Base-by-base conservation (phyloP, 2,888 invertebrate genomes). In the Cerceris rybyensis region DNA sequence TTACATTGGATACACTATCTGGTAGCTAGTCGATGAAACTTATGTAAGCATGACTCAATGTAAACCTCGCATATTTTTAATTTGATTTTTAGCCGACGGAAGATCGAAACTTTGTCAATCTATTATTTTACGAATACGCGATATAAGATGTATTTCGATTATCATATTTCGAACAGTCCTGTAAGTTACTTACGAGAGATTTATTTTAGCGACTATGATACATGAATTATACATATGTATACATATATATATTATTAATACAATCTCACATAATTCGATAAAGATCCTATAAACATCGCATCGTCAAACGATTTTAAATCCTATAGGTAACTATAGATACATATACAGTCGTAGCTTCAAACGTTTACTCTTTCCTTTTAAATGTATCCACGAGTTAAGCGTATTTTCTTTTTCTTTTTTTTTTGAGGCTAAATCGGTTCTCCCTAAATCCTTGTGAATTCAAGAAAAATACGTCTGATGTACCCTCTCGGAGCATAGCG, bases 151-250 rank as follows among this genome's bases (percentile, higher is more conserved):
- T 28, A 4, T 28, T 28, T 28, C 28, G 28, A 2, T 28, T 28
- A 28, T 28, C 28, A 28, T 28, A 4, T 28, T 28, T 28, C 4
- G 2, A 28, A 28, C 28, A 4, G 28, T 28, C 28, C 28, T 28
- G 28, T 28, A 28, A 63, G 17, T 75, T 65, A 59, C 58, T 72
- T 81, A 64, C 64, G 64, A 59, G 72, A 77, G 57, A 76, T 85
- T 85, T 84, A 84, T 85, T 85, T 77, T 70, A 80, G 71, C 43
- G 70, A 58, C 81, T 85, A 85, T 83, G 50, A 75, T 85, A 85
- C 83, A 85, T 71, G 78, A 85, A 83, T 85, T 83, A 81, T 85
- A 85, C 81, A 85, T 80, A 83, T 75, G 72, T 85, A 80, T 78
- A 80, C 82, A 77, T 76, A 79, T 79, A 69, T 59, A 72, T 69